Conservation (phyloP, 1,140 invertebrate genomes). For the Yoshiicerus persimilis region DNA sequence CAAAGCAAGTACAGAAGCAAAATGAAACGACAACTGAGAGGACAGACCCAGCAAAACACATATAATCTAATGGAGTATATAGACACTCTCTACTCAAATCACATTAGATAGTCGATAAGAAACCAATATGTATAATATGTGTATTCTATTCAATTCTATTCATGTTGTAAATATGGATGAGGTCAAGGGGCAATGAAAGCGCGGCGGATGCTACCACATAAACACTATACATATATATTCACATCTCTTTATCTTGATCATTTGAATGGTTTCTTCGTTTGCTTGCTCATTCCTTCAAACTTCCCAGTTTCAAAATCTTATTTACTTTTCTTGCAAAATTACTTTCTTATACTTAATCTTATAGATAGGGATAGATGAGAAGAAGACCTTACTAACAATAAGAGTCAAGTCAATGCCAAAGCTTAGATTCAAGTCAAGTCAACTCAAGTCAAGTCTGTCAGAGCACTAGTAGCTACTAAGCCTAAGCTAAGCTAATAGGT, state of each 20-base stretch:
- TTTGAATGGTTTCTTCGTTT: background rate
- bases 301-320: background rate
- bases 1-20: background rate
- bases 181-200: conserved; percentile 24
- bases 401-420: background rate
- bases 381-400: background rate
- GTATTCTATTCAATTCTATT: conserved; percentile 7
- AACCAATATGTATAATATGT: background rate
- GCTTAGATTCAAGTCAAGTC: background rate
- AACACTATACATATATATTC: background rate
- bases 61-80: background rate
- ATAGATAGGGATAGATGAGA: background rate
- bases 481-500: no score
- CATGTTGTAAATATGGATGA: conserved; percentile 29
- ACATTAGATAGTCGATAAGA: conserved; percentile 28
- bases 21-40: background rate
- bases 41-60: background rate
- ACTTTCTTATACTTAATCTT: background rate
- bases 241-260: conserved; percentile 7
- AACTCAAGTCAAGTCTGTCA: background rate
- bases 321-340: conserved; percentile 22
- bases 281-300: no score
- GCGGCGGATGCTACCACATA: conserved; percentile 1
- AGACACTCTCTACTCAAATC: background rate
- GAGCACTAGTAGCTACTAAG: background rate